Base-by-base conservation (phyloP, 2,797 vertebrate genomes). In the Rhynchonycteris naso region DNA sequence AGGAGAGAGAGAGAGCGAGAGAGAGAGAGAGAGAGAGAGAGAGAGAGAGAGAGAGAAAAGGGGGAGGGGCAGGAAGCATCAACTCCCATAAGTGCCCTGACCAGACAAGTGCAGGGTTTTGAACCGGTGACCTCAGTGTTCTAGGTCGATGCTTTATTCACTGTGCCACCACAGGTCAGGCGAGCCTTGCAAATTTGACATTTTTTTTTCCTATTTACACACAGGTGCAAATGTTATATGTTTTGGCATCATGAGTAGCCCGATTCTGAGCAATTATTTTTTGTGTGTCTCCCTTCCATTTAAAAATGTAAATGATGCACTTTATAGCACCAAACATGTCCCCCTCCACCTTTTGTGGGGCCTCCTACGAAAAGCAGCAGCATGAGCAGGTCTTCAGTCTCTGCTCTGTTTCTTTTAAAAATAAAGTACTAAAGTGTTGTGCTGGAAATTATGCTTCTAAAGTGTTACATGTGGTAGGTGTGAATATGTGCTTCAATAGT, bases 361-460 rank as follows among this genome's bases (percentile, higher is more conserved):
- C 56, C 47, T 78, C 78, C 66, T 81, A 69, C 90, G 92, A 82
- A 74, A 94, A 93, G 84, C 93, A 87, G n/a, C 85, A 76, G 84
- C 80, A 58, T 71, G 79, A 94, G 63, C 93, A 87, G 91, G 83
- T 59, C 93, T 96, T 83, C 72, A 75, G 58, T 94, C 33, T 61
- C 88, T 68, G 80, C 93, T 93, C 76, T 93, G 76, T 92, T 97
- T 96, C 96, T 95, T 96, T 96, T 95, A 92, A 96, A 96, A 96
- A 95, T 95, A 96, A 97, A 96, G 92, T 59, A 95, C 92, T 88
- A 22, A 97, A 95, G 83, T 92, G 94, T 93, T 88, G 93, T 89
- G 91, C 92, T 97, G 96, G 97, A 97, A 97, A 97, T 97, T 94
- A 93, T 95, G 96, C 96, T 95, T 90, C 95, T 95, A 93, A 93